Base-by-base conservation (phyloP, 2,797 vertebrate genomes). In the Alfaro cultratus region DNA sequence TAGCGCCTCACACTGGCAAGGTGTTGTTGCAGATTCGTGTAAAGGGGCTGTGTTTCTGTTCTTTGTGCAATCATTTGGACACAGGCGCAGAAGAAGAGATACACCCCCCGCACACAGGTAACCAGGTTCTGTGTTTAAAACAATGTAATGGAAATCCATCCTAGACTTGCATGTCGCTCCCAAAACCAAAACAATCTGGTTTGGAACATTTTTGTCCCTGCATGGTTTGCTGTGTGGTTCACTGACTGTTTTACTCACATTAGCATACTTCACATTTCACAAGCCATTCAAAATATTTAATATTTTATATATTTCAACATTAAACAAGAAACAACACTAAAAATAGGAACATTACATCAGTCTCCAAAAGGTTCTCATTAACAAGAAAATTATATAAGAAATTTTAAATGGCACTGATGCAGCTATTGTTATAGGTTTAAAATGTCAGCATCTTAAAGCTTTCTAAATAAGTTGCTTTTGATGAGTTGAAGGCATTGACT, bases 1-100 rank as follows among this genome's bases (percentile, higher is more conserved):
- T 46, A 71, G 46, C 79, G 71, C 47, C 49, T 73, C 23, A 16
- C 36, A 1, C 49, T 47, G 73, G 55, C 31, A 46, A 53, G 49
- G 46, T 71, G 46, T 53, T 81, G 23, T 71, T 72, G 39, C 78
- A 85, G 67, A 71, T 62, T 57, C 88, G 47, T 92, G 83, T 90
- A 87, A 94, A 89, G 78, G 73, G 74, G 41, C 53, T 87, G 55
- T 91, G 49, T 88, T 86, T 94, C 73, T 94, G 82, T 84, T 90
- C 46, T 89, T 85, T 92, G 79, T 95, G 91, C 88, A 86, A 78
- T 77, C 86, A 57, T 83, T 55, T 89, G 97, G 95, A 96, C 93
- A 92, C 95, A 98, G 97, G 96, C 97, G 64, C 97, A 98, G 97
- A 99, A 98, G 97, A 99, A 97, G 95, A 96, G 98, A 87, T 99